phyloP scores from a whole-genome alignment of 2,113 vertebrate genomes.

The Pituophis catenifer region DNA sequence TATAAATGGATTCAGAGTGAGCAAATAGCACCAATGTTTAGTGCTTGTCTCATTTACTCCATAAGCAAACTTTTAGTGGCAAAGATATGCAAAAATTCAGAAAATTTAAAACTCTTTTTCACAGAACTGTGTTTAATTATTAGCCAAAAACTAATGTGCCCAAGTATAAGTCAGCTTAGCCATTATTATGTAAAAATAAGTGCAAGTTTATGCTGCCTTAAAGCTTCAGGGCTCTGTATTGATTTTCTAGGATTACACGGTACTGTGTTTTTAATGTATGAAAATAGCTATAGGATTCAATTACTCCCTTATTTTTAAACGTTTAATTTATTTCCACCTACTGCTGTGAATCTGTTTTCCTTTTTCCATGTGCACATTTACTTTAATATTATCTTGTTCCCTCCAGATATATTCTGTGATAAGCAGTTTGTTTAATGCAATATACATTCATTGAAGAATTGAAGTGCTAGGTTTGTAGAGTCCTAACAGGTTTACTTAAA shows the following conservation, averaged over 20 bases:
- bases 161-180: background rate
- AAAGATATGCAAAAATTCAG: background rate
- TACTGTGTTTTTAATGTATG: constrained; percentile 10
- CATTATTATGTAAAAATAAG: background rate
- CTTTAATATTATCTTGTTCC: constrained; percentile 4
- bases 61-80: background rate
- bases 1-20: background rate
- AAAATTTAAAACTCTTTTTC: background rate
- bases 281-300: constrained; percentile 6
- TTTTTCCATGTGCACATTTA: background rate
- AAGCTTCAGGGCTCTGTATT: background rate
- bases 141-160: background rate
- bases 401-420: background rate
- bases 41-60: background rate
- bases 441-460: background rate
- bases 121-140: background rate
- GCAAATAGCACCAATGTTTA: background rate
- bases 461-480: background rate
- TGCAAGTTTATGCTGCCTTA: background rate
- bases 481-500: background rate
- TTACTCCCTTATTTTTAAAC: background rate
- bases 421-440: constrained; percentile 6
- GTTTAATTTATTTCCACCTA: background rate
- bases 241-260: background rate
- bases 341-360: background rate